Conservation (phyloP, 2,797 vertebrate genomes). For the Oreochromis mossambicus region DNA sequence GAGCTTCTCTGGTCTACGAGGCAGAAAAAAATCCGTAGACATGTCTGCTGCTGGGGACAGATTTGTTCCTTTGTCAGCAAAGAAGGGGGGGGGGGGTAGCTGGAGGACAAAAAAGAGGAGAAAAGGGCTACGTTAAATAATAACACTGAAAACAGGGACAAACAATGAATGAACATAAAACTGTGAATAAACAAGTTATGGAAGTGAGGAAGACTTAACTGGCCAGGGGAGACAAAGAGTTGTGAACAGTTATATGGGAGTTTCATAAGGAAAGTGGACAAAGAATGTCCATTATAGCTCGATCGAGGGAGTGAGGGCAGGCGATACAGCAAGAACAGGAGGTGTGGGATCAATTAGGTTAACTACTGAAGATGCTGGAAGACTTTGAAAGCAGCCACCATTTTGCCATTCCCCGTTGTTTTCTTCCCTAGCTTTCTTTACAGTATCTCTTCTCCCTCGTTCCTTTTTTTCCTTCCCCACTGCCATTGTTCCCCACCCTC, state of each 20-base stretch:
- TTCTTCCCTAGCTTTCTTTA: conserved; percentile 25
- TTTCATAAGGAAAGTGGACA: not conserved
- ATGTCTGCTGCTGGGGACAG: conserved; percentile 21
- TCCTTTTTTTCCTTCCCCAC: conserved; percentile 20
- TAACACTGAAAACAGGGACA: not conserved
- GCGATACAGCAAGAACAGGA: not conserved
- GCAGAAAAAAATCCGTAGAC: conserved; percentile 23
- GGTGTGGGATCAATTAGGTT: conserved; percentile 31
- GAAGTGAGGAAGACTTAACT: not conserved
- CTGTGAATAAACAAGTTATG: not conserved
- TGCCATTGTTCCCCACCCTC: not conserved
- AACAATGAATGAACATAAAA: not conserved
- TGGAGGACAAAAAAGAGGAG: not conserved
- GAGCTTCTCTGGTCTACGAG: conserved; percentile 6
- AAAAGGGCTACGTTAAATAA: conserved; percentile 3
- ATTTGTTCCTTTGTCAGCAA: conserved; percentile 17
- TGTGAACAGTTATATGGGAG: not conserved
- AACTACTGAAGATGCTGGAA: conserved; percentile 11
- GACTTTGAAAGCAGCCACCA: conserved; percentile 6
- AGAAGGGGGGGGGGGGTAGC: not conserved
- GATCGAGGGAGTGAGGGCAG: not conserved
- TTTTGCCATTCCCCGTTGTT: not conserved
- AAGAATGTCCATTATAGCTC: not conserved
- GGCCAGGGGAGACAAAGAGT: not conserved
- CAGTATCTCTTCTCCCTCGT: conserved; percentile 19